These are phyloP conservation scores for Lepilemur septentrionalis DNA, from an alignment of 2,797 vertebrate species.

Conservation along the genomic window DNA sequence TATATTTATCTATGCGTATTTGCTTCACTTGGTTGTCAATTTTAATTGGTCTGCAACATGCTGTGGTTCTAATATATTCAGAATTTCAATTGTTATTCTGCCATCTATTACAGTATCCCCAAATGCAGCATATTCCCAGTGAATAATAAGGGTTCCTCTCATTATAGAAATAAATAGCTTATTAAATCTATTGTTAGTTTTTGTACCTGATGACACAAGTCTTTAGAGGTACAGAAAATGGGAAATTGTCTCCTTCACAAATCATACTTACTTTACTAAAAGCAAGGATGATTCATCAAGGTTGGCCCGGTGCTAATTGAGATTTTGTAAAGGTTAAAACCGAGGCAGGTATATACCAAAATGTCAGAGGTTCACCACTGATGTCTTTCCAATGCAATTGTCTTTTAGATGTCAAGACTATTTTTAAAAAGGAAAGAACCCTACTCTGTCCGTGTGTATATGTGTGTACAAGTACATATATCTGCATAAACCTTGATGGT, in stretches of 20 bases:
- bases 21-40: conserved; percentile 83
- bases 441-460: not conserved
- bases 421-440: conserved; percentile 28
- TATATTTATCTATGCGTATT: conserved; percentile 80
- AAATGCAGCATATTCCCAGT: conserved; percentile 50
- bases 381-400: not conserved
- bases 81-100: conserved; percentile 81
- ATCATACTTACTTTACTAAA: conserved; percentile 44
- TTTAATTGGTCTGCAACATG: conserved; percentile 85
- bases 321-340: conserved; percentile 61
- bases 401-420: not conserved
- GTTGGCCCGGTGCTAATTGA: conserved; percentile 38
- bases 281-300: conserved; percentile 30
- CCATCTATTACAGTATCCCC: conserved; percentile 63
- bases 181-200: conserved; percentile 61
- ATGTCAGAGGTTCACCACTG: not conserved
- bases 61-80: conserved; percentile 82
- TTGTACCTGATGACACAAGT: conserved; percentile 51
- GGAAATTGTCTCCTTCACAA: conserved; percentile 42
- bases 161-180: conserved; percentile 62
- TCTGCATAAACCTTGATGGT: not conserved
- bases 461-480: not conserved
- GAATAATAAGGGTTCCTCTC: conserved; percentile 62
- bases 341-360: conserved; percentile 13
- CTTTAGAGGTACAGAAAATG: conserved; percentile 48